phyloP scores from a whole-genome alignment of 1,140 invertebrate species.

The Lordiphosa mommai region DNA sequence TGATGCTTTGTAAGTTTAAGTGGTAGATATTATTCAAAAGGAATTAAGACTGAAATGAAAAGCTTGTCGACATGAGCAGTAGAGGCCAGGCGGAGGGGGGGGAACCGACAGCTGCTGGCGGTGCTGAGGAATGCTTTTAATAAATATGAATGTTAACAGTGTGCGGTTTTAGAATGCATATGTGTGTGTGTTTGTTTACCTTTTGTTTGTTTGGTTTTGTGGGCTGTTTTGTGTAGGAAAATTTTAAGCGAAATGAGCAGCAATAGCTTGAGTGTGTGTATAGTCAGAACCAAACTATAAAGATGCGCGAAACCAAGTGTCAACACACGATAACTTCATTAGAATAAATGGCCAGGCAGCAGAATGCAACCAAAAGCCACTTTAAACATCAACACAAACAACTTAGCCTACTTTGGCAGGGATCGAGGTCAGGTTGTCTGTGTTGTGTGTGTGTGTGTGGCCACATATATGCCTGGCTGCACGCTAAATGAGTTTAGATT shows the following conservation, averaged over 20 bases:
- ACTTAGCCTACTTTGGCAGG: constrained; percentile 31
- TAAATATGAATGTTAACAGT: constrained; percentile 57
- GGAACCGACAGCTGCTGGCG: constrained; percentile 4
- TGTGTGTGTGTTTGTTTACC: constrained; percentile 37
- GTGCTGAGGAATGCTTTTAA: constrained; percentile 52
- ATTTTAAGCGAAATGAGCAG: constrained; percentile 63
- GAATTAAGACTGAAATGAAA: constrained; percentile 74
- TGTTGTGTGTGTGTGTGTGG: constrained; percentile 9
- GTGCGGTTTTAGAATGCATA: neutral
- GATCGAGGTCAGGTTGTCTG: constrained; percentile 12
- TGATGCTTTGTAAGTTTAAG: constrained; percentile 74
- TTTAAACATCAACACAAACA: constrained; percentile 49
- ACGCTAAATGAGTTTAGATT: constrained; percentile 62
- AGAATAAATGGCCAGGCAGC: constrained; percentile 24
- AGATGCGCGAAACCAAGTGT: constrained; percentile 66
- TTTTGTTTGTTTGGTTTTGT: constrained; percentile 57
- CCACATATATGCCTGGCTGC: constrained; percentile 54
- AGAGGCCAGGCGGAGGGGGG: neutral
- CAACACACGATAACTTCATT: constrained; percentile 75
- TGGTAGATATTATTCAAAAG: constrained; percentile 77
- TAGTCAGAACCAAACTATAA: constrained; percentile 28
- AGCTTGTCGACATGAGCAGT: constrained; percentile 47
- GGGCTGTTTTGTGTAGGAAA: constrained; percentile 48
- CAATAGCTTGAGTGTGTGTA: constrained; percentile 9
- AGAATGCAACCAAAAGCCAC: constrained; percentile 50